A percentile compares a stretch with the other conserved stretches of the same genome.
Evolutionary conservation across 2,888 invertebrate species (phyloP).

Genomic region (Caenorhabditis sp.): DNA sequence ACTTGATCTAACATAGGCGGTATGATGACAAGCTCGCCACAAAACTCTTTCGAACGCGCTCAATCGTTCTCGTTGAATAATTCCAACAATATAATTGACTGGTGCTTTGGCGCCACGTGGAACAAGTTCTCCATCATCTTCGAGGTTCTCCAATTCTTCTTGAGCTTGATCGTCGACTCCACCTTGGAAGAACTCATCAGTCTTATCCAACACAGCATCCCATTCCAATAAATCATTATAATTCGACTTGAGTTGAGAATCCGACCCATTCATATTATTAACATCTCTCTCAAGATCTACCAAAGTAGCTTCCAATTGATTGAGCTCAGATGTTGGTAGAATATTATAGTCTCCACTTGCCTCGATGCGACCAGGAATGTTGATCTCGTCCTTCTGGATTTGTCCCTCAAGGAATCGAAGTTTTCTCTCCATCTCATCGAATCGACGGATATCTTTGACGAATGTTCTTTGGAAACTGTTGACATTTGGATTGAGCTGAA

Average conservation of each 20-base stretch:
- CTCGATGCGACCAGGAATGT: conserved; percentile 83
- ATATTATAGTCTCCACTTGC: conserved; percentile 78
- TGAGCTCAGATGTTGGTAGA: conserved; percentile 98
- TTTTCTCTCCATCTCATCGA: conserved; percentile 86
- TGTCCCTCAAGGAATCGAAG: conserved; percentile 88
- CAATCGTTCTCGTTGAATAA: conserved; percentile 89
- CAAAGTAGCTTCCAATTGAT: conserved; percentile 82
- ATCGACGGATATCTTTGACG: conserved; percentile 94
- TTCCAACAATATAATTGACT: conserved; percentile 92
- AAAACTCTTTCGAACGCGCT: conserved; percentile 96
- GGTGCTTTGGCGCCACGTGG: conserved; percentile 38
- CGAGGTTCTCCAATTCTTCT: conserved; percentile 51
- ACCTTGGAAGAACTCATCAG: conserved; percentile 69
- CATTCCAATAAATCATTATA: conserved; percentile 68
- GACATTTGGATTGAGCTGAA: conserved; percentile 91
- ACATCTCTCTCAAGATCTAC: conserved; percentile 69
- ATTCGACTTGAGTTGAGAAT: conserved; percentile 65
- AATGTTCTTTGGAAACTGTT: conserved; percentile 98
- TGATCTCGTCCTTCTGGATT: conserved; percentile 92
- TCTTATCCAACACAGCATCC: conserved; percentile 68
- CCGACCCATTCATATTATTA: conserved; percentile 68
- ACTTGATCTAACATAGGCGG: conserved; percentile 76
- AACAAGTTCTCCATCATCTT: conserved; percentile 39
- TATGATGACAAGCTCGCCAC: conserved; percentile 95
- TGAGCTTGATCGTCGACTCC: conserved; percentile 58